Evolutionary conservation across 2,113 vertebrate species (phyloP).

Genomic region (Scortum barcoo): DNA sequence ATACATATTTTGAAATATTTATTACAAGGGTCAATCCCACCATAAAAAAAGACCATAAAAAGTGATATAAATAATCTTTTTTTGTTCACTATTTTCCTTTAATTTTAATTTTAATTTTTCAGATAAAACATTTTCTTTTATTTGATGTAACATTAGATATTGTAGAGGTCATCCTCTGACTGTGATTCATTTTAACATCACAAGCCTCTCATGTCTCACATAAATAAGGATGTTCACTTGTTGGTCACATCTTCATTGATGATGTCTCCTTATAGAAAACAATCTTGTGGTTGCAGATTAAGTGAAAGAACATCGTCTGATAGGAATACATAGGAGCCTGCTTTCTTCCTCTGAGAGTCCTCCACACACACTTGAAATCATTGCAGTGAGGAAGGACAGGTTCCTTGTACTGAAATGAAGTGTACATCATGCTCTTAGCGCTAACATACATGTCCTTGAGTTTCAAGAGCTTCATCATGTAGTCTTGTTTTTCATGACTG

Average conservation of each 20-base stretch:
- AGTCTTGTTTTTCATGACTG: background rate
- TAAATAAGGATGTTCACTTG: too few relatives aligned
- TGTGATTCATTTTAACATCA: background rate
- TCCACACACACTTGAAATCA: slow-evolving; percentile 2
- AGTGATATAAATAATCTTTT: background rate
- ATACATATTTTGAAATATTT: background rate
- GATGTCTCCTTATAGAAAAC: background rate
- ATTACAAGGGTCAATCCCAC: background rate
- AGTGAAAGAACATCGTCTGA: background rate
- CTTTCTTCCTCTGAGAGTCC: background rate
- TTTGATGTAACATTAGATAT: background rate
- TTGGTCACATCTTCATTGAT: background rate
- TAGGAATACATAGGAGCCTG: background rate
- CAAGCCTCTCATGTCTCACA: background rate
- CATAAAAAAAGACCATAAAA: background rate
- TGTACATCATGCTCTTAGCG: background rate
- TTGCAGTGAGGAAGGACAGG: background rate
- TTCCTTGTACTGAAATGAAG: background rate
- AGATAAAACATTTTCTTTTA: background rate
- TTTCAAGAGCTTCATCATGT: background rate
- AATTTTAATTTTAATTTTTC: background rate
- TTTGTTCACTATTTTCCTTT: background rate
- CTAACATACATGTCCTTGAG: background rate
- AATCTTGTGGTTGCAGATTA: background rate
- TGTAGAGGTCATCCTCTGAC: background rate